Conservation (phyloP, 2,888 invertebrate species). For the Apantesis nais region DNA sequence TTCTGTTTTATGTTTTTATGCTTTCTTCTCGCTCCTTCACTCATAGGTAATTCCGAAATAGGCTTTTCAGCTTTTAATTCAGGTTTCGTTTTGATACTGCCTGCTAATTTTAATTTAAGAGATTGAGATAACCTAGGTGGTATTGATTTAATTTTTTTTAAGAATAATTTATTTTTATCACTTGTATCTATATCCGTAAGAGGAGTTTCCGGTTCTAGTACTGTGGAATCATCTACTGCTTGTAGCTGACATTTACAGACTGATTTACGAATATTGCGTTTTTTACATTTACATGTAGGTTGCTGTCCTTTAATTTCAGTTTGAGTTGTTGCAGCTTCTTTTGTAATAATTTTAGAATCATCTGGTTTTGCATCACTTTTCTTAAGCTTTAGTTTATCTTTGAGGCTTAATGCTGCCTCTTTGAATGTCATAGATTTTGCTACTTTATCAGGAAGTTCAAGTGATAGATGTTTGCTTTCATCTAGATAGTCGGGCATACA, state of each 20-base stretch:
- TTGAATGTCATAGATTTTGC: too few species aligned
- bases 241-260: constrained; percentile 2
- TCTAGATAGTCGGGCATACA: constrained; percentile 3
- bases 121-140: constrained; percentile 3
- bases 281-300: not conserved
- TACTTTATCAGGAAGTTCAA: not conserved
- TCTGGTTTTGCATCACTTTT: not conserved
- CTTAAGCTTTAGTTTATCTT: not conserved
- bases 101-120: not conserved
- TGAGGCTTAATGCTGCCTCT: not conserved
- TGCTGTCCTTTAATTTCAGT: not conserved
- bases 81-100: not conserved
- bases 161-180: not conserved
- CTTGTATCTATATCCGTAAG: not conserved
- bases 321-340: not conserved
- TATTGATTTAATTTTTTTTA: not conserved
- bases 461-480: not conserved
- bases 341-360: not conserved
- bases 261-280: not conserved
- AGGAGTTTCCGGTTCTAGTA: not conserved
- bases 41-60: not conserved
- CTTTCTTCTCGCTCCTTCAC: not conserved
- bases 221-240: not conserved
- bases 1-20: not conserved
- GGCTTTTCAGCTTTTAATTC: not conserved